Evolutionary conservation across 2,888 invertebrate genomes (phyloP), one percentile per base, ranked within the genome.

Genomic region (Liodrosophila aerea): DNA sequence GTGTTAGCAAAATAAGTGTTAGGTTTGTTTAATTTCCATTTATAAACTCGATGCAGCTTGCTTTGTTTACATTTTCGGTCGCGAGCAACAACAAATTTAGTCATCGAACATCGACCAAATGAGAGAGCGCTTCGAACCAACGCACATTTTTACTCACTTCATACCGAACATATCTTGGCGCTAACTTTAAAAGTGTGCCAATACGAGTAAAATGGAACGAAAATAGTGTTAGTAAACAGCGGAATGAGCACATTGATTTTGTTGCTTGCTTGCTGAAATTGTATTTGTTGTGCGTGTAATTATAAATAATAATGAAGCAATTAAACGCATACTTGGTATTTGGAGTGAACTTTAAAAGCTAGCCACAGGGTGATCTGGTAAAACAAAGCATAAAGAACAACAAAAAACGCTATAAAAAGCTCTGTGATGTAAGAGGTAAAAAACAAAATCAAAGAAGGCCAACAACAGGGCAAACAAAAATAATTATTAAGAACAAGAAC

Each of bases 371-470:
- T 71, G 66, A 15, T 29, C 9, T 44, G 9, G 4, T n/a, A 7
- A 15, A 12, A 5, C 4, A 52, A 18, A 50, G 46, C 16, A 39
- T 54, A 53, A 56, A 50, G 44, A 52, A 15, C 37, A 30, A 18
- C 8, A 9, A 30, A 34, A 33, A 36, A 4, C 30, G n/a, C 4
- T n/a, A 16, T 16, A 34, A 54, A 67, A 65, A 69, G 51, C 53
- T 57, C 8, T 27, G 30, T 57, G 36, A 43, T 49, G 59, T 43
- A 50, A 45, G 43, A 44, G 27, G 22, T 5, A 22, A 22, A 41
- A 22, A 15, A 45, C 65, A 63, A 64, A 58, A 60, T 70, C 53
- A 69, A 74, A 81, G 53, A 66, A 69, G 58, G 62, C 68, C 4
- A 30, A 31, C 22, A 46, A 36, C 30, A 40, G 9, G 7, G 53